These are phyloP conservation scores for Synanthedon andrenaeformis DNA, from an alignment of 2,888 invertebrate species.

Conservation along the genomic window DNA sequence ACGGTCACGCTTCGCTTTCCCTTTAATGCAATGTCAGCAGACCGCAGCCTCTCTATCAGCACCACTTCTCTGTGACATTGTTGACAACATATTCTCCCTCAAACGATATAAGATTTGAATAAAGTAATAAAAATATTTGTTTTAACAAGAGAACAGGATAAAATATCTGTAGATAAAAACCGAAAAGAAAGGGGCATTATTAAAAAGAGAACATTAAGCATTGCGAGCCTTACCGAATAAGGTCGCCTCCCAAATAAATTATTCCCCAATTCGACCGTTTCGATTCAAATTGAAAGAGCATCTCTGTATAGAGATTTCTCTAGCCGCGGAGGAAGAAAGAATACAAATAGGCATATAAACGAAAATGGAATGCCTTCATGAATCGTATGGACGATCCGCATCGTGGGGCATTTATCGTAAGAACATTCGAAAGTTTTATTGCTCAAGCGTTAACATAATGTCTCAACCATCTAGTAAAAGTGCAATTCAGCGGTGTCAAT, in stretches of 20 bases:
- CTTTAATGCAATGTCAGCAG: slow-evolving; percentile 54
- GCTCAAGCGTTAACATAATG: not conserved
- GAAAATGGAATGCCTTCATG: slow-evolving; percentile 57
- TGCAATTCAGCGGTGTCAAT: too few relatives aligned
- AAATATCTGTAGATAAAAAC: not conserved
- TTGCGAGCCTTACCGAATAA: slow-evolving; percentile 41
- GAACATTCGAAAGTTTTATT: slow-evolving; percentile 7
- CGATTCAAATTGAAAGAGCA: slow-evolving; percentile 65
- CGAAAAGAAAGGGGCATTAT: not conserved
- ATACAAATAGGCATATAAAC: slow-evolving; percentile 64
- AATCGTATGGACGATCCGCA: slow-evolving; percentile 46
- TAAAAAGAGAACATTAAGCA: slow-evolving; percentile 28
- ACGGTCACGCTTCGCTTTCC: slow-evolving; percentile 53
- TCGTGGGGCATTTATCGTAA: slow-evolving; percentile 33
- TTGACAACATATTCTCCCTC: slow-evolving; percentile 1
- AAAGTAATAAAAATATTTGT: too few relatives aligned
- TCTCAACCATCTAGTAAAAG: not conserved
- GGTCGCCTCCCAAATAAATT: slow-evolving; percentile 57
- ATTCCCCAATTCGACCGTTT: slow-evolving; percentile 60
- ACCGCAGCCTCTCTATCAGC: slow-evolving; percentile 5
- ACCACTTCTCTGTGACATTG: slow-evolving; percentile 7
- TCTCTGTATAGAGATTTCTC: slow-evolving; percentile 60
- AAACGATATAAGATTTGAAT: too few relatives aligned
- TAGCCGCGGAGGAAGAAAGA: slow-evolving; percentile 55
- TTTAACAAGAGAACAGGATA: too few relatives aligned